Conservation (phyloP, 2,113 vertebrate genomes). For the Bostrychus sinensis region DNA sequence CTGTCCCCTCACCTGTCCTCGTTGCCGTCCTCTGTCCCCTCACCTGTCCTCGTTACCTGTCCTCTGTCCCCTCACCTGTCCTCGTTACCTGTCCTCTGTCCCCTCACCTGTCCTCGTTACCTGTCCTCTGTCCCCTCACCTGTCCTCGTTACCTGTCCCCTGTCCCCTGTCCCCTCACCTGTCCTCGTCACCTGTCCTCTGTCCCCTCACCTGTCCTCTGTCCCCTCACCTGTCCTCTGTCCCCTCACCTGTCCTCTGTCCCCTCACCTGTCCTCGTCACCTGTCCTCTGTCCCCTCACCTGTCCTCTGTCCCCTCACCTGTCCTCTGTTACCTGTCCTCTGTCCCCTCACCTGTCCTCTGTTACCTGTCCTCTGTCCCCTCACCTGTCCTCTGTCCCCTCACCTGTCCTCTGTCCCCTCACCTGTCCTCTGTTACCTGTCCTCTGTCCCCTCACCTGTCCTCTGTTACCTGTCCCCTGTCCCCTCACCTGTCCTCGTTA, state of each 20-base stretch:
- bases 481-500: neutral
- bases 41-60: neutral
- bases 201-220: no score
- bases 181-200: neutral
- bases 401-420: neutral
- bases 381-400: neutral
- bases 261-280: neutral
- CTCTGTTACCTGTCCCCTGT: no score
- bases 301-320: no score
- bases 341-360: neutral
- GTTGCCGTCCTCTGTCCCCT: no score
- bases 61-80: neutral
- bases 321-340: no score
- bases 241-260: no score
- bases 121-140: neutral
- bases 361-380: no score
- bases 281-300: neutral
- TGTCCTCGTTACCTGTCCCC: no score
- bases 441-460: neutral
- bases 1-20: no score
- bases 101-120: no score
- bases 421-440: no score
- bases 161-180: no score
- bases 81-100: neutral
- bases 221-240: neutral